A percentile compares a stretch with the other conserved stretches of the same genome.
Evolutionary conservation across 1,140 invertebrate genomes (phyloP).

Genomic region (Macrotrachela quadricornifera): DNA sequence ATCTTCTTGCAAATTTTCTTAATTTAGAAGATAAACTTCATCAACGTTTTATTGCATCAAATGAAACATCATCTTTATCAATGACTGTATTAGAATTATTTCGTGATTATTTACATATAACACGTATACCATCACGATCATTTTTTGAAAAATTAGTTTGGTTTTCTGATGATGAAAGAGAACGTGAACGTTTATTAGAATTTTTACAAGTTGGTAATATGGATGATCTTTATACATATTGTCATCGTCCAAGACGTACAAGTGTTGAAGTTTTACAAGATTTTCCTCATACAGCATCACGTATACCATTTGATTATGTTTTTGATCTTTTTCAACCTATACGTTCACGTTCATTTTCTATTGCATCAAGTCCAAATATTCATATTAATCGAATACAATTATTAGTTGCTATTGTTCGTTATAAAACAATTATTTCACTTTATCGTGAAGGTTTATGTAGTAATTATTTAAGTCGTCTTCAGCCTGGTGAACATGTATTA

Average conservation of each 20-base stretch:
- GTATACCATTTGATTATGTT: constrained; percentile 49
- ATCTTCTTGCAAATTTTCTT: no score
- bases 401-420: constrained; percentile 69
- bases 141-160: constrained; percentile 59
- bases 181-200: constrained; percentile 71
- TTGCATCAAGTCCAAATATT: constrained; percentile 50
- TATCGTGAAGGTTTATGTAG: constrained; percentile 56
- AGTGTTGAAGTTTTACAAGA: constrained; percentile 72
- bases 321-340: constrained; percentile 77
- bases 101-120: constrained; percentile 35
- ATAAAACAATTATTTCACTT: constrained; percentile 51
- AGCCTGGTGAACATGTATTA: constrained; percentile 50
- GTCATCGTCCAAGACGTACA: constrained; percentile 60
- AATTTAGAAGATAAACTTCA: no score
- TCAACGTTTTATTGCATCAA: no score
- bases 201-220: constrained; percentile 57
- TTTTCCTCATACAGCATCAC: constrained; percentile 56
- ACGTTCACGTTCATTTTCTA: constrained; percentile 80
- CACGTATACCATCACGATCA: constrained; percentile 54
- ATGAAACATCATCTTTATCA: no score
- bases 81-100: constrained; percentile 29
- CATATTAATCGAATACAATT: constrained; percentile 48
- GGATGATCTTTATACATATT: constrained; percentile 68
- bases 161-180: constrained; percentile 58
- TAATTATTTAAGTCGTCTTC: constrained; percentile 31